Conservation (phyloP, 2,113 vertebrate species). For the Machaerirhynchus nigripectus region DNA sequence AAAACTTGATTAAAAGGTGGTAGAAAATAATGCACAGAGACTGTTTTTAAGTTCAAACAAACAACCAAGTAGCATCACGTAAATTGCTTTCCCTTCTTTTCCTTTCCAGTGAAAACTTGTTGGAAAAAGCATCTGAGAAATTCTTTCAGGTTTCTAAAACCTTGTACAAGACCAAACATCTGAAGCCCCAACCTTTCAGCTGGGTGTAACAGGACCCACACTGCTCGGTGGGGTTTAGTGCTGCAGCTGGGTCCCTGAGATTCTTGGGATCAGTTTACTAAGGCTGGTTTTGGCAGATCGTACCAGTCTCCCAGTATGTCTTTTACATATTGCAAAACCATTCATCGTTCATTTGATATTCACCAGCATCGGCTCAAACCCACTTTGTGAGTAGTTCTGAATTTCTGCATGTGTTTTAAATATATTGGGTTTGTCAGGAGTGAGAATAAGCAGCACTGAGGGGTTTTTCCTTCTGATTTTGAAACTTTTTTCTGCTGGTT, state of each 20-base stretch:
- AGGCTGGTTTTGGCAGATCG: background rate
- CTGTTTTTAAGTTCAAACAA: background rate
- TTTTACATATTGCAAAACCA: slow-evolving; percentile 26
- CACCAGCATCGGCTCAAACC: slow-evolving; percentile 11
- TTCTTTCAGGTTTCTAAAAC: slow-evolving; percentile 19
- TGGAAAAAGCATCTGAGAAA: background rate
- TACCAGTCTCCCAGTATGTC: background rate
- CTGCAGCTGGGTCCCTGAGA: slow-evolving; percentile 49
- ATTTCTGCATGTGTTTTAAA: slow-evolving; percentile 35
- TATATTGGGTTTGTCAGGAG: background rate
- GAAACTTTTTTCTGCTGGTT: background rate
- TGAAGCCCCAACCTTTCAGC: background rate
- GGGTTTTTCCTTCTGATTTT: background rate
- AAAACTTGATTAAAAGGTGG: background rate
- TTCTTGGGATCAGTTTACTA: slow-evolving; percentile 19
- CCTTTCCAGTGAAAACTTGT: background rate
- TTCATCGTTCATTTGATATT: slow-evolving; percentile 43
- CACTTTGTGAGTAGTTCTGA: slow-evolving; percentile 9
- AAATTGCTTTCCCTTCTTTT: background rate
- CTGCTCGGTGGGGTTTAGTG: background rate
- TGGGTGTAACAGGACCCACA: slow-evolving; percentile 11
- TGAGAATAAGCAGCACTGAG: background rate
- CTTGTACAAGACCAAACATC: background rate
- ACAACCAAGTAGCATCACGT: background rate
- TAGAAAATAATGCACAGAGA: background rate